Evolutionary conservation across 2,797 vertebrate genomes (phyloP), one percentile per base, ranked within the genome.

Genomic region (Xyrichtys novacula): DNA sequence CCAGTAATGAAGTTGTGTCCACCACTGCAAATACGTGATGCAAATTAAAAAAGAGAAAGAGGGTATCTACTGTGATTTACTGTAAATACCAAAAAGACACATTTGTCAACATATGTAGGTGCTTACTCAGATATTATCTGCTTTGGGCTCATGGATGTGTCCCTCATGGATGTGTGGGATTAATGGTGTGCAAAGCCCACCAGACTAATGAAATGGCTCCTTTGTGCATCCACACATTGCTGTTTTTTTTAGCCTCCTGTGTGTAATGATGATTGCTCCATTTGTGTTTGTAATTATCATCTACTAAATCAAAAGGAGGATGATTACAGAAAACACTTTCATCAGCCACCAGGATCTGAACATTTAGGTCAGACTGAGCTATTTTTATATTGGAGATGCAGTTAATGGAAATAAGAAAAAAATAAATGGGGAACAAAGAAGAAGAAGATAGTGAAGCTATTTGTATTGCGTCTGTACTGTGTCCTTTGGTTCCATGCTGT

Each of bases 311-410:
- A 85, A 85, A 83, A 65, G 61, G 58, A 65, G 50, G 60, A 75
- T 81, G 89, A 92, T 93, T 92, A 89, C 89, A 83, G 71, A 34
- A 69, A 76, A 83, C 89, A 88, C 88, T 93, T 89, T 88, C 84
- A 92, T 92, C 87, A 89, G 71, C 78, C 68, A 60, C 63, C 52
- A 23, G 70, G 66, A 80, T 76, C 62, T 62, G 72, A 79, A 71
- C 67, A 58, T 72, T 61, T 40, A 53, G 66, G 74, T 50, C 32
- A 44, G 74, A 53, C 64, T 15, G 65, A 50, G 61, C 61, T 34
- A 11, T 32, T 26, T 72, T 64, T 50, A 34, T 55, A 47, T 64
- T 61, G 16, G 42, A 60, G 67, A 60, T 32, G 53, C 44, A 36
- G 38, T 58, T 56, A 29, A 60, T 52, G 68, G 53, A 74, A 68